A percentile compares a stretch with the other conserved stretches of the same genome.
These are phyloP conservation scores for Tinamus major DNA, from an alignment of 2,797 vertebrate genomes.

Conservation along the genomic window DNA sequence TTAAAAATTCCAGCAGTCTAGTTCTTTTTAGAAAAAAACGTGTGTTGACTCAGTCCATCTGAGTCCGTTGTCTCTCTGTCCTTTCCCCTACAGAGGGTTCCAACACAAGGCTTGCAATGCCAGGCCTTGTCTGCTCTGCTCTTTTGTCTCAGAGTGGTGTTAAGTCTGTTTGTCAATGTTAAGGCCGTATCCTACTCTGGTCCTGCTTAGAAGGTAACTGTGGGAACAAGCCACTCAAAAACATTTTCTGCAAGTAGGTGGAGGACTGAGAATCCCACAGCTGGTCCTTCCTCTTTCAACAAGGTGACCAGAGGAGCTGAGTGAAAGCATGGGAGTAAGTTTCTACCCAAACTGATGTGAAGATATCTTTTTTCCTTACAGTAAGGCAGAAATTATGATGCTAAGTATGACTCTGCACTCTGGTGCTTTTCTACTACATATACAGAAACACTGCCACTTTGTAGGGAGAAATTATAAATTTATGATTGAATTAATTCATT, in stretches of 20 bases:
- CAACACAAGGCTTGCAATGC: neutral
- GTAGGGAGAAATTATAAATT: neutral
- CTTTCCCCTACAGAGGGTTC: neutral
- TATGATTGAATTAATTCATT: neutral
- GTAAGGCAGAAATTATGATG: neutral
- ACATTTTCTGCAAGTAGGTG: neutral
- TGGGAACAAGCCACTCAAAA: neutral
- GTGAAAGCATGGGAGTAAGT: neutral
- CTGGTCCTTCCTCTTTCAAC: neutral
- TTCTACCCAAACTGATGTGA: neutral
- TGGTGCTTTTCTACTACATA: neutral
- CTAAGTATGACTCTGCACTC: neutral
- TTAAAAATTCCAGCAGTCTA: neutral
- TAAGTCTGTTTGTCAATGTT: neutral
- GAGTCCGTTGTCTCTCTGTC: neutral
- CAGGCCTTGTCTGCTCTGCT: neutral
- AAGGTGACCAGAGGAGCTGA: neutral
- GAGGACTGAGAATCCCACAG: neutral
- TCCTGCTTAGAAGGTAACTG: neutral
- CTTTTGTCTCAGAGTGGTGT: neutral
- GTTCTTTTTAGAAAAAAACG: neutral
- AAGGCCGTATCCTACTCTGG: neutral
- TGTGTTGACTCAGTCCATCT: neutral
- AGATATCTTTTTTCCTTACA: neutral
- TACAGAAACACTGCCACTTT: neutral